Percentiles rank a stretch among this genome's conserved stretches.
Evolutionary conservation across 2,797 vertebrate species (phyloP).

Genomic region (Megaceryle alcyon): DNA sequence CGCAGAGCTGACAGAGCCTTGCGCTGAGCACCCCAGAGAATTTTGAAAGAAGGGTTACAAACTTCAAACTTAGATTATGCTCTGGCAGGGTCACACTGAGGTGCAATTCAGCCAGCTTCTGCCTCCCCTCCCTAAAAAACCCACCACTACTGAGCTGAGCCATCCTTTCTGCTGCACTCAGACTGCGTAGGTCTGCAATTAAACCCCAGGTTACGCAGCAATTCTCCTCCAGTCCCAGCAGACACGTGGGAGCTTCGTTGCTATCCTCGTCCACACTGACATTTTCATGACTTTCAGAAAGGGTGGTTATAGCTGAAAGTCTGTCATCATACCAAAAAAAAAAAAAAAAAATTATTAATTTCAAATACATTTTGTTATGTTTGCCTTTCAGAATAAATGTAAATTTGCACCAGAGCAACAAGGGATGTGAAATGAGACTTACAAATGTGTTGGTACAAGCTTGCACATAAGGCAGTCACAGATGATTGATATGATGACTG

Average conservation of each 20-base stretch:
- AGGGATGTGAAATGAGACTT: not conserved
- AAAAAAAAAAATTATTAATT: not conserved
- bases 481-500: constrained; percentile 35
- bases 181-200: accelerated
- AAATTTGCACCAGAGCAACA: not conserved
- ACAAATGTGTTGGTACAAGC: not conserved
- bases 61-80: not conserved
- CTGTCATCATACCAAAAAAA: not conserved
- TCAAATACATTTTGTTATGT: not conserved
- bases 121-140: not conserved
- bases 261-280: not conserved
- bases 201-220: not conserved
- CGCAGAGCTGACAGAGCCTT: not conserved
- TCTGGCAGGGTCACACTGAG: not conserved
- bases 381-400: not conserved
- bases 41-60: not conserved
- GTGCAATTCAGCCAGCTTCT: not conserved
- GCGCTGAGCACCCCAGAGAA: not conserved
- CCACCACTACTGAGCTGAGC: not conserved
- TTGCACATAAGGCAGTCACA: not conserved
- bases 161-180: not conserved
- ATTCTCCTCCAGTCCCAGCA: not conserved
- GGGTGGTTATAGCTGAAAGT: not conserved
- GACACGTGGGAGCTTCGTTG: not conserved
- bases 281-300: not conserved